These are phyloP conservation scores for Argyrosomus regius DNA, from an alignment of 2,797 vertebrate species.

Conservation along the genomic window DNA sequence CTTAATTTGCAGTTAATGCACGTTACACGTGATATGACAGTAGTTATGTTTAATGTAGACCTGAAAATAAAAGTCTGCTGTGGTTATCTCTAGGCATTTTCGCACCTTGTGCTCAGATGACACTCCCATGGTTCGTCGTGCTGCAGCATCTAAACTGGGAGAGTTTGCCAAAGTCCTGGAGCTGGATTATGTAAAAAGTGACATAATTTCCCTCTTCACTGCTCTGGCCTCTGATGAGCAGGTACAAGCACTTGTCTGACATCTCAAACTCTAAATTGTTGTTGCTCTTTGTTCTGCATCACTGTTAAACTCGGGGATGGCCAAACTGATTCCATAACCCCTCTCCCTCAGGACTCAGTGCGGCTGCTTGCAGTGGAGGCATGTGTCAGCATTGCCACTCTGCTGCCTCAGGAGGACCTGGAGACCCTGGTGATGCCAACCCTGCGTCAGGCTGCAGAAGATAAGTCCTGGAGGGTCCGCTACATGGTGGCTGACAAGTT, in stretches of 20 bases:
- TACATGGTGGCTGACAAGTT: constrained; percentile 94
- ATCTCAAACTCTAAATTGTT: not conserved
- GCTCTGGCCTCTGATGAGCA: constrained; percentile 91
- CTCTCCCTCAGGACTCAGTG: constrained; percentile 88
- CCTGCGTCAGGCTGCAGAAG: constrained; percentile 90
- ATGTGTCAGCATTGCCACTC: constrained; percentile 91
- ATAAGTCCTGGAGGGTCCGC: constrained; percentile 92
- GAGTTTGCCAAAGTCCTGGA: constrained; percentile 92
- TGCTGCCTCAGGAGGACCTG: constrained; percentile 91
- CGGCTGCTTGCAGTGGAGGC: constrained; percentile 92
- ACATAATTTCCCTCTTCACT: constrained; percentile 91
- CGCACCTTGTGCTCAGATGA: constrained; percentile 91
- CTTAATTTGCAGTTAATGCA: not conserved
- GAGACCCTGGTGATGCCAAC: constrained; percentile 92
- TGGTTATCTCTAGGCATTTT: constrained; percentile 83
- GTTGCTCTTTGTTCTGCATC: not conserved
- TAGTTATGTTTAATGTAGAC: not conserved
- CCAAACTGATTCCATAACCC: constrained; percentile 6
- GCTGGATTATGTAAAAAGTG: constrained; percentile 90
- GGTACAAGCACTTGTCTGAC: constrained; percentile 68
- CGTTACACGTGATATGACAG: not conserved
- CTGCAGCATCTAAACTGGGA: constrained; percentile 90
- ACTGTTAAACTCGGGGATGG: not conserved
- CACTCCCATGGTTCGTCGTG: constrained; percentile 91
- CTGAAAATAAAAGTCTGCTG: not conserved